These are phyloP conservation scores for Siderastrea radians DNA, from an alignment of 92 coral and sea anemone genomes.

Conservation along the genomic window DNA sequence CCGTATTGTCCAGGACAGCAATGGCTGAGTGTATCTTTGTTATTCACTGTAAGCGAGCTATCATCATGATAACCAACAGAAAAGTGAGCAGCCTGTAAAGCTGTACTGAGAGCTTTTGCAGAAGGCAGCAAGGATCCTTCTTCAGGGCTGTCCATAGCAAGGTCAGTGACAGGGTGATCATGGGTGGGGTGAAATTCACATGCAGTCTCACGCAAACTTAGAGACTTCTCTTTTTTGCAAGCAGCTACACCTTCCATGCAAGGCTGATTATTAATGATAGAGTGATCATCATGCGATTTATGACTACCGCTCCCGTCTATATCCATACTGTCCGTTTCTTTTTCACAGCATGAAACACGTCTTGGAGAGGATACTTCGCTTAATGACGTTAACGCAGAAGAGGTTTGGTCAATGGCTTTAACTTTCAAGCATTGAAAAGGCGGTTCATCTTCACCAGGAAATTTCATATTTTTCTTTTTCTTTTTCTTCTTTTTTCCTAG, in stretches of 20 bases:
- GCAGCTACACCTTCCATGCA: not conserved
- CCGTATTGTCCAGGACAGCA: not conserved
- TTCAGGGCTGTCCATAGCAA: not conserved
- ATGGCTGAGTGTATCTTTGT: not conserved
- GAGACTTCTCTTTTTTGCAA: not conserved
- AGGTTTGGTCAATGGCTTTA: not conserved
- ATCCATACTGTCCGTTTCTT: not conserved
- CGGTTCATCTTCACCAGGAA: constrained; percentile 25
- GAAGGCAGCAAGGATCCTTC: constrained; percentile 21
- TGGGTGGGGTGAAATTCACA: not conserved
- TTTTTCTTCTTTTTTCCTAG: constrained; percentile 26
- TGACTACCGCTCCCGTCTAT: not conserved
- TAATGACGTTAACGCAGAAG: not conserved
- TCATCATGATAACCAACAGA: constrained; percentile 7
- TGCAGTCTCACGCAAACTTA: not conserved
- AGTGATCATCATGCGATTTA: not conserved
- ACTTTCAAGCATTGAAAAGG: not conserved
- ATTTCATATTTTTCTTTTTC: constrained; percentile 20
- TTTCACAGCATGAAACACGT: not conserved
- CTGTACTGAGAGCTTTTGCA: constrained; percentile 46
- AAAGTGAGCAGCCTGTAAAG: constrained; percentile 25
- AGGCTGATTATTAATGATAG: not conserved
- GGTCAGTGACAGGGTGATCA: not conserved
- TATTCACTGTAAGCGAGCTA: not conserved
- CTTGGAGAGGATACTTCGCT: not conserved